Percentiles rank a stretch among this genome's conserved stretches.
phyloP scores from a whole-genome alignment of 1,140 invertebrate species.

The Tetragnatha versicolor region DNA sequence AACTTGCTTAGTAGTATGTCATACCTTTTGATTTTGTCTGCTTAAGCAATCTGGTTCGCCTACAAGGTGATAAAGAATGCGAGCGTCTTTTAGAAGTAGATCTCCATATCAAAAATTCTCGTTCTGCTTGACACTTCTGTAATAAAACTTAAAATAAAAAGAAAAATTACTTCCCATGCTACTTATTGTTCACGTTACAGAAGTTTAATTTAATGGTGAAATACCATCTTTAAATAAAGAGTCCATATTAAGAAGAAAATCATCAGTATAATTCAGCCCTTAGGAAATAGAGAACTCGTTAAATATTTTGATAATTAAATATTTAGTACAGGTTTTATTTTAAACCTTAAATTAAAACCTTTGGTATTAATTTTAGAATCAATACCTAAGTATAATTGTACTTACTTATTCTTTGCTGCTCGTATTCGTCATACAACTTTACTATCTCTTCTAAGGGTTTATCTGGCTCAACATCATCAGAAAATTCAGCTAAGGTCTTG shows the following conservation, averaged over 20 bases:
- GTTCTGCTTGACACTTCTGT: conserved; percentile 53
- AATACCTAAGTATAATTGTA: not conserved
- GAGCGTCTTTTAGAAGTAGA: conserved; percentile 43
- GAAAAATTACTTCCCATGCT: not conserved
- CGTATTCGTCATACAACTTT: conserved; percentile 56
- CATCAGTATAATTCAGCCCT: no score
- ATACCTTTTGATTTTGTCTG: conserved; percentile 40
- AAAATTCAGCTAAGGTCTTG: conserved; percentile 57
- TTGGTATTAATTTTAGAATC: not conserved
- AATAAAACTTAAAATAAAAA: conserved; percentile 36
- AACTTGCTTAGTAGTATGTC: no score
- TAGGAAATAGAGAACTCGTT: no score
- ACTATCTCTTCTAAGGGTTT: conserved; percentile 57
- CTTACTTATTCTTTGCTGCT: conserved; percentile 57
- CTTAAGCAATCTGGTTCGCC: conserved; percentile 10
- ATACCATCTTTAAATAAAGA: no score
- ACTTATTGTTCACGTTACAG: no score
- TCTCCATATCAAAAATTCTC: conserved; percentile 54
- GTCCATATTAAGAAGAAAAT: no score
- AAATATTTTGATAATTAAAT: not conserved
- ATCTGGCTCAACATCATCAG: conserved; percentile 52
- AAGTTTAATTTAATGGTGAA: no score
- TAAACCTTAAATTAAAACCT: not conserved
- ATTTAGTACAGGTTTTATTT: not conserved
- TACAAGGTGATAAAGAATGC: conserved; percentile 52